Evolutionary conservation across 2,113 vertebrate genomes (phyloP), one percentile per base, ranked within the genome.

Genomic region (Pterocles burchelli): DNA sequence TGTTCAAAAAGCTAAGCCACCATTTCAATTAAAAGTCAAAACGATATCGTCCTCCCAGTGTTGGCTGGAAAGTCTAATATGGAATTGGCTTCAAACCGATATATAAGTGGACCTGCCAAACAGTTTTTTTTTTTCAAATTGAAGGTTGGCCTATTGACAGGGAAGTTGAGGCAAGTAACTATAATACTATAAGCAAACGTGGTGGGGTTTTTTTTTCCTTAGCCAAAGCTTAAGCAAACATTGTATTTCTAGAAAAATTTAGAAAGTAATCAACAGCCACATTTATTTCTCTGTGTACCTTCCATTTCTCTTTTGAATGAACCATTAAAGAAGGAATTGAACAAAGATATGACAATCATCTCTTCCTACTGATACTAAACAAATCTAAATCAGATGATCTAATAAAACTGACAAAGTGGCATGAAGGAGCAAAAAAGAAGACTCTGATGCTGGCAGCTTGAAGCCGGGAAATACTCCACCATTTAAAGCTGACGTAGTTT

Each of bases 401-500:
- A 94, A 89, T 62, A 89, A 82, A 85, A 82, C 7, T 62, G 46
- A 70, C n/a, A 90, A 94, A 89, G 28, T 18, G 85, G 29, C 21
- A 55, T 12, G 17, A 86, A 73, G 29, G 57, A 79, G 13, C 19
- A 86, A 81, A 34, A 79, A 46, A 46, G 49, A 55, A 51, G 89
- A 22, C 51, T 80, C 54, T 85, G 66, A 79, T 87, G 59, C 17
- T 62, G 71, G n/a, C 41, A 89, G 34, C 67, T 79, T 54, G 29
- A 88, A 91, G 33, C 11, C 51, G 93, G 62, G n/a, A 82, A 59
- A 63, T 61, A 48, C 26, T 85, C 66, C 51, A 58, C 43, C 57
- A 70, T 90, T 89, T 89, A 90, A 81, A 90, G 62, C 55, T 93
- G 81, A 91, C 17, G 4, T 91, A 93, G 68, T 83, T 80, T 93